Base-by-base conservation (phyloP, 2,888 invertebrate species). In the Tenthredo amoena region DNA sequence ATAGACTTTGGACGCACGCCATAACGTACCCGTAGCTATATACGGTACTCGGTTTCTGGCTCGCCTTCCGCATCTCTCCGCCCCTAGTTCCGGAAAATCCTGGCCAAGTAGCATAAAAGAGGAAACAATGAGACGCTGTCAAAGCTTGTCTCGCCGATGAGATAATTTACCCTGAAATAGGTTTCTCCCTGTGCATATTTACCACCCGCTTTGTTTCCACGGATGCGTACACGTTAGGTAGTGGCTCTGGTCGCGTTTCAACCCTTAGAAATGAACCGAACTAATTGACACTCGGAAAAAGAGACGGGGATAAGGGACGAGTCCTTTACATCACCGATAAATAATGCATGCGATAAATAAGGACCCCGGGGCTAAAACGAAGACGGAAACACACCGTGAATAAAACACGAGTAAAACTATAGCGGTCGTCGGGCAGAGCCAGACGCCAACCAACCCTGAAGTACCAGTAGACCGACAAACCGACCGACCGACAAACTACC, bases 311-410 rank as follows among this genome's bases (percentile, higher is more conserved):
- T 40, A 37, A 82, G 43, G 40, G 62, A 65, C 65, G 65, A 40
- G 82, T 43, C 65, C 83, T 71, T 50, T 18, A 43, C 83, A 71
- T 83, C 83, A 47, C 31, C 43, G 83, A 83, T 83, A 83, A 83
- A 83, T 83, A 83, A 68, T 83, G 50, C 71, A 83, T 83, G 83
- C 83, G 68, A 71, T 83, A 83, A 83, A 71, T 83, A 83, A 83
- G 68, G 83, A 47, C 62, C 83, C 55, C 6, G n/a, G 55, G 34
- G 71, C 47, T 55, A 10, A 83, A 83, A 71, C 83, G 83, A 83
- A 43, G 83, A 83, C 68, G 83, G 83, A 68, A 83, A 83, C 50
- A 58, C 68, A 83, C 65, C 68, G 83, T 83, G 83, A 83, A 83
- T 83, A 83, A 83, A 83, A 83, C 83, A 68, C 26, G 83, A 83